A percentile compares a stretch with the other conserved stretches of the same genome.
These are phyloP conservation scores for Paramuricea clavata DNA, from an alignment of 92 coral and sea anemone species.

Conservation along the genomic window DNA sequence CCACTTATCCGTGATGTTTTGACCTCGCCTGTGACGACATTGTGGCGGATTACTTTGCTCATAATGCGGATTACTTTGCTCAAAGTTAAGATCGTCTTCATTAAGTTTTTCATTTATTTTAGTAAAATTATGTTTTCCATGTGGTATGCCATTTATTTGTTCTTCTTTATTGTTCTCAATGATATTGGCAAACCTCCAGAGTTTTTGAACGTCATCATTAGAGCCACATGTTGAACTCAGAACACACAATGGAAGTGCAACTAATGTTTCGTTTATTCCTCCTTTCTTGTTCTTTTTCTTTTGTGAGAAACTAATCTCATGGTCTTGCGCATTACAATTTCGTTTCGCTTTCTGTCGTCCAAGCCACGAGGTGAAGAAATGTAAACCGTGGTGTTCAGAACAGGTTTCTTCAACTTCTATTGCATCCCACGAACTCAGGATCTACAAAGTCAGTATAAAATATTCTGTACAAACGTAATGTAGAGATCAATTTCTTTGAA, in stretches of 20 bases:
- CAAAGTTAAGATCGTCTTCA: background rate
- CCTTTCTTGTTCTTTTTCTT: background rate
- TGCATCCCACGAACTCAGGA: slow-evolving; percentile 43
- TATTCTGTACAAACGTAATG: no score
- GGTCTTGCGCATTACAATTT: background rate
- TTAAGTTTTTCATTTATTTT: background rate
- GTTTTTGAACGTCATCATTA: slow-evolving; percentile 37
- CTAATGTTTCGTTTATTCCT: slow-evolving; percentile 17
- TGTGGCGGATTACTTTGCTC: background rate
- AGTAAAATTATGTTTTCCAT: background rate
- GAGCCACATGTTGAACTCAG: slow-evolving; percentile 14
- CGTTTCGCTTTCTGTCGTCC: slow-evolving; percentile 38
- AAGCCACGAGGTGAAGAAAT: slow-evolving; percentile 19
- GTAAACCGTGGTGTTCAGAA: slow-evolving; percentile 20
- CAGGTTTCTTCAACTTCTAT: slow-evolving; percentile 38
- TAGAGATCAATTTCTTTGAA: no score
- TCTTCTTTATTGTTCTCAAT: slow-evolving; percentile 25
- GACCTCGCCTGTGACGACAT: background rate
- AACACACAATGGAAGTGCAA: slow-evolving; percentile 23
- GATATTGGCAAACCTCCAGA: slow-evolving; percentile 50
- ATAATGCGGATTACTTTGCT: background rate
- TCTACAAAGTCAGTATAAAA: background rate
- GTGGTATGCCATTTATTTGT: background rate
- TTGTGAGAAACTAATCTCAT: background rate
- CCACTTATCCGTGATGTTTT: background rate